A percentile compares a stretch with the other conserved stretches of the same genome.
Conservation (phyloP, 2,888 invertebrate species). For the Scelioninae gen. 2 region DNA sequence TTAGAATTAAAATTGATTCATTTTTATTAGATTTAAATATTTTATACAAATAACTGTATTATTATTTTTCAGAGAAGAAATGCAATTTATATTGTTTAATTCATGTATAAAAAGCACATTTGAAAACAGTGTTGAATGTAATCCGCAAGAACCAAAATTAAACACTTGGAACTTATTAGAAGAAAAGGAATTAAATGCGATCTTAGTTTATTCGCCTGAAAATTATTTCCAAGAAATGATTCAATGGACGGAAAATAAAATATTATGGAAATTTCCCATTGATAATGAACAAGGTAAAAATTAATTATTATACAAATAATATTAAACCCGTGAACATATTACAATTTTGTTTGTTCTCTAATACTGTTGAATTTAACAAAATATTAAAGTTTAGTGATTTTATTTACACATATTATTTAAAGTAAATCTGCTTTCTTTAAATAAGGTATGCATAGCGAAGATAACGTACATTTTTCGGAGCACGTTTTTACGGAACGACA, state of each 20-base stretch:
- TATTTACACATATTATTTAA: too few species aligned
- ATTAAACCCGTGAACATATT: too few species aligned
- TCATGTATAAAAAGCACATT: conserved; percentile 21
- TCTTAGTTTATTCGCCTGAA: conserved; percentile 83
- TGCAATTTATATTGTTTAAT: conserved; percentile 4
- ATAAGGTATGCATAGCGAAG: conserved; percentile 81
- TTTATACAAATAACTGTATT: too few species aligned
- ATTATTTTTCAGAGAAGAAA: too few species aligned
- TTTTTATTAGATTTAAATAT: too few species aligned
- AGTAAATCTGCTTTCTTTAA: not conserved
- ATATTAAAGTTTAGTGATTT: too few species aligned
- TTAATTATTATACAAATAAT: not conserved
- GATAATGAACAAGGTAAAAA: conserved; percentile 93
- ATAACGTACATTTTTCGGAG: conserved; percentile 88
- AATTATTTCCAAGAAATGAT: conserved; percentile 97
- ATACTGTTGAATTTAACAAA: too few species aligned
- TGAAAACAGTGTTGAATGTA: conserved; percentile 10
- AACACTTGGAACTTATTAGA: conserved; percentile 82
- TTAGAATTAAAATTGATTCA: too few species aligned
- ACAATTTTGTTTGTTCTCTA: too few species aligned
- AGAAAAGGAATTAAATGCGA: conserved; percentile 81
- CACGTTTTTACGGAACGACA: conserved; percentile 94
- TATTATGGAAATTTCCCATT: conserved; percentile 97
- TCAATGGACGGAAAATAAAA: conserved; percentile 94
- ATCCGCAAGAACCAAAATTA: conserved; percentile 13